Base-by-base conservation (phyloP, 2,113 vertebrate genomes). In the Pachypanchax playfairii region DNA sequence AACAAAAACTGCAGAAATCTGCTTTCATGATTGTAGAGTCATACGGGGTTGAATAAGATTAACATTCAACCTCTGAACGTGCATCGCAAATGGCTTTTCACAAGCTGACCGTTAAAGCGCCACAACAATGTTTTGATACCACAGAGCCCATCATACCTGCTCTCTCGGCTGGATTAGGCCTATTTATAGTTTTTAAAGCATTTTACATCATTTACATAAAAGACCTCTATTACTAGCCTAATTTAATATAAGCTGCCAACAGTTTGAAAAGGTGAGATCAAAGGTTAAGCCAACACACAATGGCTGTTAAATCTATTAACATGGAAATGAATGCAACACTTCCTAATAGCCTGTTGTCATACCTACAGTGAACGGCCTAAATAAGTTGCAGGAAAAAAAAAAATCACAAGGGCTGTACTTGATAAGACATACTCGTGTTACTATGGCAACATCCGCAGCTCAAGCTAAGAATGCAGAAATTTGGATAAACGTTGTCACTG, bases 381-480 rank as follows among this genome's bases (percentile, higher is more conserved):
- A 92, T 92, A 91, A 93, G 91, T 93, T 93, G 87, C 89, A 90
- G 87, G 83, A 78, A 78, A 84, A 41, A 42, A 56, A 53, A 53
- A 38, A 89, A 87, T 88, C 89, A 92, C 87, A 90, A 92, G 92
- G 92, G 90, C 90, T 80, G 81, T 87, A 91, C 92, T 92, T 92
- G 89, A 92, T 92, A 92, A 92, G 92, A 92, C 89, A 92, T 91
- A 91, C 89, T 90, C 87, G 74, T 88, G 92, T 93, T 93, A 91
- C 92, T 90, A 93, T 93, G 91, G 90, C 87, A 92, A 93, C 92
- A 80, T 89, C 90, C 86, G 73, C 90, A 90, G 91, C 90, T 92
- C 83, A 91, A 91, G 90, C 90, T 82, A 89, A 91, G 90, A 90
- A 91, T 90, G 90, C 86, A 88, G 90, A 87, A 86, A 89, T 91